Evolutionary conservation across 1,140 invertebrate species (phyloP), one percentile per base, ranked within the genome.

Genomic region (Neomicropteryx cornuta): DNA sequence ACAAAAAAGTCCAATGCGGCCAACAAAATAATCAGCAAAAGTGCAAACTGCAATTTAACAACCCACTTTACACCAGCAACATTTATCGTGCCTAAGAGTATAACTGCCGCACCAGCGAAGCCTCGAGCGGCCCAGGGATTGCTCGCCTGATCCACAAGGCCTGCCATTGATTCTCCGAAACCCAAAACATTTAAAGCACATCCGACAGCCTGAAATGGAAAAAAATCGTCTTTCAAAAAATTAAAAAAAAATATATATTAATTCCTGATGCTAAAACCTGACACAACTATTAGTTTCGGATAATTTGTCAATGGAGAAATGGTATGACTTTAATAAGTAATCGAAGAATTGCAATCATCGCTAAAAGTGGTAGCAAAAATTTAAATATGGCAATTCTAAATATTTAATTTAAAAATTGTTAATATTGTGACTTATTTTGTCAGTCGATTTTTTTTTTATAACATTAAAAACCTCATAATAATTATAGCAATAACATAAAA

Each of bases 141-240:
- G 43, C 76, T 75, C 20, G 79, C 71, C 2, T 82, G 55, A n/a
- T 76, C 76, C 13, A 93, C 73, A 10, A 96, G 62, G 33, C 77
- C 79, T 13, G 88, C 85, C 73, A 97, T 86, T 1, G 90, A 91
- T 69, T 97, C 93, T 33, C 92, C 93, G 70, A 97, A 96, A 51
- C 93, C 93, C 59, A 87, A 77, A 8, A 95, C 88, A 68, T 95
- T 94, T 27, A 97, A 66, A 6, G 91, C 90, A 70, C 91, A 95
- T 44, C 90, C 89, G 1, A 96, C 92, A 42, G 91, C 88, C 87
- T 94, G 53, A 44, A 68, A 63, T 51, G 36, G 46, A 47, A 44
- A 42, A 47, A 21, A 33, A 4, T 17, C 21, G 16, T 18, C 8
- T 18, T 29, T 14, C 24, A 42, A 20, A 37, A 41, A 32, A 34